Percentiles rank a stretch among this genome's conserved stretches.
phyloP scores from a whole-genome alignment of 53 echinoderm and acorn worm genomes.

The Actinopyga echinites region DNA sequence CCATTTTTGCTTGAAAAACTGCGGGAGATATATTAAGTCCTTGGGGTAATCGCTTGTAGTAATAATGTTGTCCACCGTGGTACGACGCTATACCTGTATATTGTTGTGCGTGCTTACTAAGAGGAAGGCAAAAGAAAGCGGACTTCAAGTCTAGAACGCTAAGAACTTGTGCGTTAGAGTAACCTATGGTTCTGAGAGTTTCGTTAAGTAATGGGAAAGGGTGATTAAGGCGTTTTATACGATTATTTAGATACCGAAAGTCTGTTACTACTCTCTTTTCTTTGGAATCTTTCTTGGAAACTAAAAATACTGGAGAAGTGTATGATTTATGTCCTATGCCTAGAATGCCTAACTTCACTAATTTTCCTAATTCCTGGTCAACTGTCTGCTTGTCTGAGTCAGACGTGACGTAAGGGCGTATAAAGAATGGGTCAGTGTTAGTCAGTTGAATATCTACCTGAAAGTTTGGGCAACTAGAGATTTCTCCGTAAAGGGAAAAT shows the following conservation, averaged over 20 bases:
- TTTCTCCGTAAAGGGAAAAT: conserved; percentile 13
- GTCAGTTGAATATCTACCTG: background rate
- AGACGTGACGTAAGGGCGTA: conserved; percentile 10
- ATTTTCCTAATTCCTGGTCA: conserved; percentile 42
- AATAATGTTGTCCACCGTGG: conserved; percentile 42
- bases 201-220: conserved; percentile 59
- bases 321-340: conserved; percentile 49
- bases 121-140: background rate
- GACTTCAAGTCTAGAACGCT: conserved; percentile 14
- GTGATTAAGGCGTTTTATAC: conserved; percentile 41
- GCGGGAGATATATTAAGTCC: conserved; percentile 2
- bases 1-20: conserved; percentile 1
- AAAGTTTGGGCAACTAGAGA: conserved; percentile 31
- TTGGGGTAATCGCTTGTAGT: background rate
- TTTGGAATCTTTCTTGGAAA: conserved; percentile 39
- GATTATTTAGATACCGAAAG: conserved; percentile 47
- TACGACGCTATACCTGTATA: conserved; percentile 55
- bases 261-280: conserved; percentile 58
- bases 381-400: conserved; percentile 34
- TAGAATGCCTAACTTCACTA: conserved; percentile 52
- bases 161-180: background rate
- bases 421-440: conserved; percentile 29
- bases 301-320: conserved; percentile 50
- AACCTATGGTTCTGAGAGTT: conserved; percentile 43
- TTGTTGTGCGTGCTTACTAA: too few species aligned